A percentile compares a stretch with the other conserved stretches of the same genome.
Evolutionary conservation across 2,113 vertebrate genomes (phyloP).

Genomic region (Mohoua ochrocephala): DNA sequence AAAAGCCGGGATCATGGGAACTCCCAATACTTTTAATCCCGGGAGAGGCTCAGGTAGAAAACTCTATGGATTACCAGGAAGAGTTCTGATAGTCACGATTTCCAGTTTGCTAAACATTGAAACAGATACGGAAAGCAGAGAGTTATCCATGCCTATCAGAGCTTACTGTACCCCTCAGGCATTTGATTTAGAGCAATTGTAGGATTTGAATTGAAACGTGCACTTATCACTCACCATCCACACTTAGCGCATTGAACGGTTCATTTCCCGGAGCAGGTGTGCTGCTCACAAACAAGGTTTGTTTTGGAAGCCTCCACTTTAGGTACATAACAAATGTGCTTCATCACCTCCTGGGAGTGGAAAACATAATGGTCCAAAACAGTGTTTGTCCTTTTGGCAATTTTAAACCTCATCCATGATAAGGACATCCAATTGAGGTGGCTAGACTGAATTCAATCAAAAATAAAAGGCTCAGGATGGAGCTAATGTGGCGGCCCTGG

Average conservation of each 20-base stretch:
- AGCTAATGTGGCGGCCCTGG: too few species aligned
- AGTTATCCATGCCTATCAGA: neutral
- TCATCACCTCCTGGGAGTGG: neutral
- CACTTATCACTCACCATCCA: neutral
- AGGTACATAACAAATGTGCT: neutral
- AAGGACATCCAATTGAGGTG: neutral
- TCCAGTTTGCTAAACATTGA: neutral
- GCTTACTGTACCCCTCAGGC: neutral
- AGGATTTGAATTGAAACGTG: neutral
- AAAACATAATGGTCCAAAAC: neutral
- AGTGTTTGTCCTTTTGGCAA: neutral
- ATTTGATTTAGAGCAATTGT: neutral
- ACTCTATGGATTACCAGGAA: neutral
- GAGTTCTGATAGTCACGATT: neutral
- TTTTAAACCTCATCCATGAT: neutral
- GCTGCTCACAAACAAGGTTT: neutral
- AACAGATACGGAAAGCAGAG: neutral
- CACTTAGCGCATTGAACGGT: neutral
- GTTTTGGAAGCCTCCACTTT: neutral
- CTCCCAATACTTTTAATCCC: neutral
- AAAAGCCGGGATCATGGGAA: rapidly evolving
- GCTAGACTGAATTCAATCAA: neutral
- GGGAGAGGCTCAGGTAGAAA: neutral
- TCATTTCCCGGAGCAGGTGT: neutral
- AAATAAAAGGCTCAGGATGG: neutral